Evolutionary conservation across 2,888 invertebrate species (phyloP), one percentile per base, ranked within the genome.

Genomic region (Stenolophus ochropezus): DNA sequence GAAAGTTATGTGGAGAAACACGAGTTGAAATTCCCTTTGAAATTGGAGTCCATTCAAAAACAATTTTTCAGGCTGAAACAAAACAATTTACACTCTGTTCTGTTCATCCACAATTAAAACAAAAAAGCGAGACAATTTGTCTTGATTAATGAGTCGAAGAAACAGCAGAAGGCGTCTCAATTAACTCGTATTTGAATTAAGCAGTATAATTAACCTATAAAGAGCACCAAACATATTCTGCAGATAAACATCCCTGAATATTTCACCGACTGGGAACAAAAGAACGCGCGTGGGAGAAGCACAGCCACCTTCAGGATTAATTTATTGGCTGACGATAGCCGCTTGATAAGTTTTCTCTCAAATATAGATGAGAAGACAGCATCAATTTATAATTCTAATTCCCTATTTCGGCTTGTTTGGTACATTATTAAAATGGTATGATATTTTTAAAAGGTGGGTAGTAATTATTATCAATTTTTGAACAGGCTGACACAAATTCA

Each of bases 101-200:
- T 61, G 23, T 23, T 61, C 61, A 61, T 47, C 42, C 2, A 69
- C 69, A 69, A 69, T 47, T 42, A 69, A 69, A 69, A 69, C 69
- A 69, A 69, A 69, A 69, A 69, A 33, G 42, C 69, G 4, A 21
- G 23, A 75, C 53, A 75, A 75, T 75, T 75, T 53, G 51, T 51
- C 27, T 49, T 75, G 74, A 75, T 75, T 75, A 75, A 75, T 75
- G 74, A 75, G 47, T 53, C 53, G 51, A 53, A 75, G 74, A 75
- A 75, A 75, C 51, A 51, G 74, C 53, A 75, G 74, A 75, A 75
- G 74, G 74, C 74, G 51, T 14, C 74, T 75, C 74, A 75, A 75
- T 75, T 75, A 75, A 53, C 53, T 23, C 23, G 53, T 53, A 75
- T 75, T 75, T 75, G 74, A 51, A 75, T 75, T 75, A 75, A 75